Base-by-base conservation (phyloP, 2,888 invertebrate genomes). In the Drosophila niveifrons region DNA sequence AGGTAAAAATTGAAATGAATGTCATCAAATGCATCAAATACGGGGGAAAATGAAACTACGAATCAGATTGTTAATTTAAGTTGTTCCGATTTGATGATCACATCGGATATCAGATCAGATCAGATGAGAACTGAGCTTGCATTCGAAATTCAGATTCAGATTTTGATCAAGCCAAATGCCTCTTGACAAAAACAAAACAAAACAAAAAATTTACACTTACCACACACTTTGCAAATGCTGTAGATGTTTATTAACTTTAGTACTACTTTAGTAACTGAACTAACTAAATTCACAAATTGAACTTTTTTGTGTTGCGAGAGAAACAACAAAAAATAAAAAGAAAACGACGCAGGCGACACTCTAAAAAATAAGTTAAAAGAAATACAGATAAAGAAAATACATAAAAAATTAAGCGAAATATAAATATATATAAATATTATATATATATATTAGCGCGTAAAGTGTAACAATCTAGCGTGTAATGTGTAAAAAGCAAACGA, bases 401-500 rank as follows among this genome's bases (percentile, higher is more conserved):
- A 53, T 44, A 55, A 58, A 58, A 36, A 9, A 46, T 39, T 65
- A 65, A 65, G 65, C 44, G 9, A 63, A 41, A 43, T 47, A 36
- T 44, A 48, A 62, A 48, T 52, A 81, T 50, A 72, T 58, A 67
- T 57, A 71, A 66, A 56, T 63, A 73, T 71, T 57, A 67, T 61
- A 74, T 64, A 52, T 66, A 73, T 75, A 79, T 82, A 75, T 71
- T 82, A 82, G 80, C 47, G 78, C 83, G 75, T 83, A 76, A 76
- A 66, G 64, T 82, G 87, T 82, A 87, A 82, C 71, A 84, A 82
- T 76, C 72, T 87, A 88, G 84, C 56, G 48, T 72, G 73, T 88
- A 88, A 85, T 62, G 44, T 88, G 89, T 81, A 87, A 89, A 89
- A 86, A 85, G 78, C 77, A 76, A 73, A 63, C 63, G 78, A n/a